Conservation (phyloP, 2,888 invertebrate genomes). For the Agonopterix heracliana region DNA sequence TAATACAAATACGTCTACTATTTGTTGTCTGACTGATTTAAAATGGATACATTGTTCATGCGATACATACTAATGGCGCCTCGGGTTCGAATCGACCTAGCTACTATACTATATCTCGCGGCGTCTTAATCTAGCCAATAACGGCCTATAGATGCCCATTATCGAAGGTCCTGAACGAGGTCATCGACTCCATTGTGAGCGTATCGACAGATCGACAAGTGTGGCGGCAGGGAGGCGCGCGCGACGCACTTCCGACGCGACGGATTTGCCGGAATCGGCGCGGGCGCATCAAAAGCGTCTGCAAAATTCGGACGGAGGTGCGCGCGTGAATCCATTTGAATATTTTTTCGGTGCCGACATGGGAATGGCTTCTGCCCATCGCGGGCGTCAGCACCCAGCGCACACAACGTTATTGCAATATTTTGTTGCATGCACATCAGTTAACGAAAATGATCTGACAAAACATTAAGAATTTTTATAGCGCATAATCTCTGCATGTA, state of each 20-base stretch:
- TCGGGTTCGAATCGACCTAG: background rate
- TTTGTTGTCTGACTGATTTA: no score
- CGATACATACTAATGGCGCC: background rate
- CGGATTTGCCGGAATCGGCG: slow-evolving; percentile 76
- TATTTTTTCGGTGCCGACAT: slow-evolving; percentile 67
- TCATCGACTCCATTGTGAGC: slow-evolving; percentile 59
- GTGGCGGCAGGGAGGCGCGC: slow-evolving; percentile 42
- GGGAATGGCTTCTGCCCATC: slow-evolving; percentile 51
- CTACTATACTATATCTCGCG: slow-evolving; percentile 25
- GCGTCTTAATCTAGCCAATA: slow-evolving; percentile 53
- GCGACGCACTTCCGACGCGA: slow-evolving; percentile 74
- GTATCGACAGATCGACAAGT: slow-evolving; percentile 62
- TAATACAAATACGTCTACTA: no score
- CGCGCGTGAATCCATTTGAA: slow-evolving; percentile 74
- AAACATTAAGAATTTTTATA: slow-evolving; percentile 56
- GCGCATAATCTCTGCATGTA: slow-evolving; percentile 56
- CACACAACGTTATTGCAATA: slow-evolving; percentile 29
- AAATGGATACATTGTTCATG: background rate
- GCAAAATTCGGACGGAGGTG: slow-evolving; percentile 71
- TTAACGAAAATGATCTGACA: slow-evolving; percentile 23
- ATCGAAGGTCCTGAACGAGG: slow-evolving; percentile 65
- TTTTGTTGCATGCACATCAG: slow-evolving; percentile 18
- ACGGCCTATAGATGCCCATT: slow-evolving; percentile 47
- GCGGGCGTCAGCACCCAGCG: slow-evolving; percentile 19
- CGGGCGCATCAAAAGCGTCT: slow-evolving; percentile 71